Conservation (phyloP, 2,888 invertebrate species). For the Nebria salina region DNA sequence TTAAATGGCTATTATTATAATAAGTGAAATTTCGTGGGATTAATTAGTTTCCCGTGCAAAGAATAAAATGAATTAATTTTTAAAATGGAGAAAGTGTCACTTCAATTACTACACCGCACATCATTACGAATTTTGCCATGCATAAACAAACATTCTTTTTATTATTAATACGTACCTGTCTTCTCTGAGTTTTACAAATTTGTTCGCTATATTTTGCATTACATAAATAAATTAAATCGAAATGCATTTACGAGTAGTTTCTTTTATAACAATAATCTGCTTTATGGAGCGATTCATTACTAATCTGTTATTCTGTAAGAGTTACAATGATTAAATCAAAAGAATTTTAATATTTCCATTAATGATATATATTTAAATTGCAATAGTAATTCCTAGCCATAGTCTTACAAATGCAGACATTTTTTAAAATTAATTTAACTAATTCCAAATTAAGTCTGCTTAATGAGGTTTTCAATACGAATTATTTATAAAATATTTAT, state of each 20-base stretch:
- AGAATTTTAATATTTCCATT: no score
- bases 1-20: slow-evolving; percentile 29
- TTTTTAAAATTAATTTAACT: no score
- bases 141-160: slow-evolving; percentile 22
- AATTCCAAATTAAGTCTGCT: no score
- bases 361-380: no score
- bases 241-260: background rate
- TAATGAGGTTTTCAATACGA: no score
- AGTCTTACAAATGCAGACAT: no score
- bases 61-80: slow-evolving; percentile 33
- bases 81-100: slow-evolving; percentile 43
- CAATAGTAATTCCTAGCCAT: no score
- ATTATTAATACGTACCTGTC: background rate
- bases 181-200: background rate
- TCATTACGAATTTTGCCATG: slow-evolving; percentile 33
- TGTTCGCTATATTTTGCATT: background rate
- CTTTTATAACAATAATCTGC: no score
- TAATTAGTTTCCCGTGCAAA: slow-evolving; percentile 35
- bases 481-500: no score
- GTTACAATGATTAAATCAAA: no score
- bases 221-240: background rate
- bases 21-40: slow-evolving; percentile 44
- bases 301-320: no score
- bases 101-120: slow-evolving; percentile 22
- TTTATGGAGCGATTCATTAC: no score